Percentiles rank a stretch among this genome's conserved stretches.
These are phyloP conservation scores for Phaenicophaeus curvirostris DNA, from an alignment of 2,797 vertebrate species.

Conservation along the genomic window DNA sequence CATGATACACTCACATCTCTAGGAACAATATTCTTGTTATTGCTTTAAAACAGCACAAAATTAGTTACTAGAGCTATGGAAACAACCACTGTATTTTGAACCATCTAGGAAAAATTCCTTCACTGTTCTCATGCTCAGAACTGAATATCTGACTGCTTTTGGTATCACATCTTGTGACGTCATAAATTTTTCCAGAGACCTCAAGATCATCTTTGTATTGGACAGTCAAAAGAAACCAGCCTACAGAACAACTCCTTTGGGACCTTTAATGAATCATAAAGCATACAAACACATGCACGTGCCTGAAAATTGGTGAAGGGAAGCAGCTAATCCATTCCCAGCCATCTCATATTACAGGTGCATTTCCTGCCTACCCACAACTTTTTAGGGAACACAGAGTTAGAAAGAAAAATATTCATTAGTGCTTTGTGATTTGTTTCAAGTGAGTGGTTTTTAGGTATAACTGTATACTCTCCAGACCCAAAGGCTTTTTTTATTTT, in stretches of 20 bases:
- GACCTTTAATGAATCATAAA: not conserved
- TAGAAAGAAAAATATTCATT: not conserved
- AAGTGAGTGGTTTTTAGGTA: not conserved
- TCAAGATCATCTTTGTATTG: not conserved
- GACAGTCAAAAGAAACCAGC: not conserved
- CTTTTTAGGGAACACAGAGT: not conserved
- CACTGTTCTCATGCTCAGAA: not conserved
- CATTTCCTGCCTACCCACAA: not conserved
- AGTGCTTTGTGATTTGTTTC: not conserved
- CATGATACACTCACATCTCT: not conserved
- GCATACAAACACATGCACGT: fast-evolving
- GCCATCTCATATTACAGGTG: not conserved
- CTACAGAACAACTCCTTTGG: not conserved
- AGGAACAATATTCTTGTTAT: not conserved
- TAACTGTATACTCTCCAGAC: not conserved
- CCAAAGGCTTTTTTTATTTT: not conserved
- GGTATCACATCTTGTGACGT: not conserved
- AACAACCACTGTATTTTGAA: not conserved
- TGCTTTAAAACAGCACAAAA: not conserved
- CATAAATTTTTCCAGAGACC: not conserved
- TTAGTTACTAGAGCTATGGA: not conserved
- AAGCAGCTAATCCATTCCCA: not conserved
- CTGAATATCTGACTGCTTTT: not conserved
- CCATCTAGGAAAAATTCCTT: not conserved
- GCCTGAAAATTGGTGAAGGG: not conserved